These are phyloP conservation scores for Lasioglossum leucozonium DNA, from an alignment of 2,888 invertebrate genomes.

Conservation along the genomic window DNA sequence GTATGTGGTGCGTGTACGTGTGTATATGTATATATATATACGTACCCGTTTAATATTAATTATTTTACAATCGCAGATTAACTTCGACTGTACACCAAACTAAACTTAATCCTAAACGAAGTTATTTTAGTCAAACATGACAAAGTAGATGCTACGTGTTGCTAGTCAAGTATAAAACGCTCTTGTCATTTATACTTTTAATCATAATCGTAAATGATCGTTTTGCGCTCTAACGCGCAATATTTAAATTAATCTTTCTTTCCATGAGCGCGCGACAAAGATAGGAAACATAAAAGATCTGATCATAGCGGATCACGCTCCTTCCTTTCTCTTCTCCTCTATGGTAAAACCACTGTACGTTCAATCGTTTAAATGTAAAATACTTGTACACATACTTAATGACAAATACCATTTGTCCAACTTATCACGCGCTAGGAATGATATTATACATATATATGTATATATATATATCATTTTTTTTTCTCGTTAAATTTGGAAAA, in stretches of 20 bases:
- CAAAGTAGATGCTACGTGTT: constrained; percentile 62
- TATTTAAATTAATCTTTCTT: constrained; percentile 13
- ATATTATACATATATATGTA: constrained; percentile 6
- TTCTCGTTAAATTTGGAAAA: constrained; percentile 51
- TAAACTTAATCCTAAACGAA: constrained; percentile 67
- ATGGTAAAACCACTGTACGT: constrained; percentile 12
- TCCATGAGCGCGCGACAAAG: constrained; percentile 63
- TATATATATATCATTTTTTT: not conserved
- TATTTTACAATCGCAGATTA: constrained; percentile 55
- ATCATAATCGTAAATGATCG: constrained; percentile 34
- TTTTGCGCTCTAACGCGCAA: constrained; percentile 36
- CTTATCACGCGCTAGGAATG: constrained; percentile 65
- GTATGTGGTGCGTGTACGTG: not conserved
- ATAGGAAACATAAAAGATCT: constrained; percentile 40
- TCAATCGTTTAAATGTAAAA: constrained; percentile 7
- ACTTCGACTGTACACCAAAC: constrained; percentile 61
- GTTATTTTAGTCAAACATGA: constrained; percentile 55
- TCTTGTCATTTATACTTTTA: constrained; percentile 63
- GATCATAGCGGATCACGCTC: constrained; percentile 5
- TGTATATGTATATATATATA: not conserved
- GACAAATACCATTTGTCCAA: constrained; percentile 51
- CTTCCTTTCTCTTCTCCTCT: constrained; percentile 3
- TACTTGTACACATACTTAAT: constrained; percentile 11
- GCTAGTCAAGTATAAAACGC: constrained; percentile 71
- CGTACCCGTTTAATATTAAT: constrained; percentile 40